Base-by-base conservation (phyloP, 2,113 vertebrate species). In the Lophius piscatorius region DNA sequence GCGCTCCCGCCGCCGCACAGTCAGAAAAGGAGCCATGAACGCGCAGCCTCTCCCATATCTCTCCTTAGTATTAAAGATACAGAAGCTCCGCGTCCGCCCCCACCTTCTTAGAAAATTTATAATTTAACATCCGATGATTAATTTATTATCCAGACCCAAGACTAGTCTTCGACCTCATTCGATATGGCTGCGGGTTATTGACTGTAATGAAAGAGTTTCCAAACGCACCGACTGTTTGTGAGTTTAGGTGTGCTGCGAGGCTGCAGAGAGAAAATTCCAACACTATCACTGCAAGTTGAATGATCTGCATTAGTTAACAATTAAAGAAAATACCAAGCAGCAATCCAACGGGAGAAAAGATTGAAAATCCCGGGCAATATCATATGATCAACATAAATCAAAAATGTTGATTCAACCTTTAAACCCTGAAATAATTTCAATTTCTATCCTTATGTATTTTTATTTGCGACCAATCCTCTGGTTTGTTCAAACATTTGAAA, bases 1-100 rank as follows among this genome's bases (percentile, higher is more conserved):
- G 91, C 91, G 90, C 74, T 66, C 88, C 76, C 91, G 88, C 51
- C 55, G 71, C 52, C 61, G 51, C 62, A 44, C 58, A 81, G 69
- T 59, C 76, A 86, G 73, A 75, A 72, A 73, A 67, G 12, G 47
- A 54, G 13, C 24, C 67, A 78, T 71, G 88, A 84, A 87, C 92
- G 92, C 91, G 85, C 82, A 89, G 88, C 90, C 90, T 90, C 91
- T 93, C 91, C 92, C 90, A 88, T 89, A 78, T 75, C 41, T 58
- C 83, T 87, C 82, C 74, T 84, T 73, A 29, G 31, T 74, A 86
- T 91, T 91, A 92, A 91, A 91, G 88, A 88, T 59, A 66, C 74
- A 81, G 76, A 68, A 83, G 76, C 65, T 81, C 28, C 46, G 29
- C 63, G 41, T 72, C 58, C 50, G n/a, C n/a, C n/a, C 58, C 76